Base-by-base conservation (phyloP, 1,140 invertebrate genomes). In the Camponotus vicinus region DNA sequence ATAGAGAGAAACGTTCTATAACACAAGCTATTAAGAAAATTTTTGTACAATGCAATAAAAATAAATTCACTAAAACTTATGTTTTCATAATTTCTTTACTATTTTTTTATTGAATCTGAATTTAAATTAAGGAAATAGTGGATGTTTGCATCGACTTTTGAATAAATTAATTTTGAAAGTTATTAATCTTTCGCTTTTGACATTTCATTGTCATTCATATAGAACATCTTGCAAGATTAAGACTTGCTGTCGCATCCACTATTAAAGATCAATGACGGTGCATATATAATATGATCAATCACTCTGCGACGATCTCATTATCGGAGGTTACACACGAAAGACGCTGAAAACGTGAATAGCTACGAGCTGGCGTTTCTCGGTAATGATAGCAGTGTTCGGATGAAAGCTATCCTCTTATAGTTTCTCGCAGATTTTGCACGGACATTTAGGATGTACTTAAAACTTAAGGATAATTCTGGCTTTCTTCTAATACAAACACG, bases 391-490 rank as follows among this genome's bases (percentile, higher is more conserved):
- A 82, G 37, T 37, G 69, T 71, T 71, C 79, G 67, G 67, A 61
- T 82, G 71, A 82, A 49, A 52, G 52, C 67, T 37, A 73, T 82
- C 66, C 57, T 73, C 79, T 61, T 82, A 61, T 59, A 59, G 27
- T 45, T 40, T 7, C 37, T 9, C 18, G 21, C 66, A 71, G 66
- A 71, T 82, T 71, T 49, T 59, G 37, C 18, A 70, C 66, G 66
- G 67, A 73, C 21, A 61, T 82, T 82, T 76, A 27, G 45, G 49
- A 18, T 27, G 52, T 67, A 49, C 61, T 86, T 78, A 71, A 52
- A 61, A 69, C 49, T 86, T 77, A 69, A 79, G 77, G 59, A 76
- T 89, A 64, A 69, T 32, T 89, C 59, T 21, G 34, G 42, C 40
- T 69, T 76, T 86, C 40, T 42, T 70, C 2, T n/a, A 85, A 70